Evolutionary conservation across 2,888 invertebrate species (phyloP), one percentile per base, ranked within the genome.

Genomic region (Neoitamus cyanurus): DNA sequence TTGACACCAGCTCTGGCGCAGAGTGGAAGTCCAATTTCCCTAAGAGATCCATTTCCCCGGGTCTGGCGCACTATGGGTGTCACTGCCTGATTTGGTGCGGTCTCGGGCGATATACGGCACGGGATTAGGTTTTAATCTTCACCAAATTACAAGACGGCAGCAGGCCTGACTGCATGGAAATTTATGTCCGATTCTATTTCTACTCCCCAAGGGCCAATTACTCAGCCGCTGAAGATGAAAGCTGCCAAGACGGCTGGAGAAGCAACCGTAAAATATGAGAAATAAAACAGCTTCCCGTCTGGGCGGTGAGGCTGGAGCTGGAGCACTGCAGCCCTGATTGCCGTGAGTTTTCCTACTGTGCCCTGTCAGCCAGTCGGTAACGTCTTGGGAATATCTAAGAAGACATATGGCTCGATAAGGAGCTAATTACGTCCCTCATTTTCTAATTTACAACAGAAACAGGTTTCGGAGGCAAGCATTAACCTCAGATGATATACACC

Each of bases 181-280:
- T 77, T 77, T 77, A 77, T 77, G 34, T 46, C 30, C 80, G 68
- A 34, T 58, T 80, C 80, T 68, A 68, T 80, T 80, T 80, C 68
- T 80, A 34, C 15, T 36, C 34, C 80, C 28, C n/a, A 58, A 34
- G 28, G 58, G 68, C 34, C 80, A 48, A 80, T 80, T 80, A 80
- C 36, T 80, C 30, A 80, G 31, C 68, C 58, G 34, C 28, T 58
- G 31, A 68, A 80, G 68, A 34, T 80, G 80, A 80, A 80, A 58
- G 80, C 58, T 80, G 30, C 68, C 80, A 80, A 25, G 58, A 34
- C 31, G 36, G 58, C 58, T 68, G 15, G 15, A 20, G 20, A 80
- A 58, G 13, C 58, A 25, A 28, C 25, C 46, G 36, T 77, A 77
- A 77, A 77, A 77, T 77, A 46, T 46, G 46, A 77, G 46, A 77